These are phyloP conservation scores for Synanthedon formicaeformis DNA, from an alignment of 2,888 invertebrate genomes.

Conservation along the genomic window DNA sequence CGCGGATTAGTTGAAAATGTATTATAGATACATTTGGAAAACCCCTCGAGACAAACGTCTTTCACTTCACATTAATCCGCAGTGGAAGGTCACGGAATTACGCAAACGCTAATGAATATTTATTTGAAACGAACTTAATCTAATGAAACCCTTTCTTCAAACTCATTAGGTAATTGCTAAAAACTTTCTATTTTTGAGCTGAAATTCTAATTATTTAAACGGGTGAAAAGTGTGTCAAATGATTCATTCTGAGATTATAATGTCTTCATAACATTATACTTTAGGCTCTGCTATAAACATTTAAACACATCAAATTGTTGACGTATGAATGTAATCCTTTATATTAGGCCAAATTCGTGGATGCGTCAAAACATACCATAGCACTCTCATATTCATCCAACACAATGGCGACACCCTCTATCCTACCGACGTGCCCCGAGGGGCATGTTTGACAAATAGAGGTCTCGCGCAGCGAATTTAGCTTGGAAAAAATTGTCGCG, in stretches of 20 bases:
- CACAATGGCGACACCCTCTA: slow-evolving; percentile 23
- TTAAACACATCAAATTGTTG: not conserved
- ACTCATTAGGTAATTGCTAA: not conserved
- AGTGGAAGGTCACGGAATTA: not conserved
- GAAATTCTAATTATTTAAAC: not conserved
- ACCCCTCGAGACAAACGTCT: not conserved
- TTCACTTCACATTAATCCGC: not conserved
- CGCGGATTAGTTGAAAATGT: no score
- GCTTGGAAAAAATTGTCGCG: slow-evolving; percentile 49
- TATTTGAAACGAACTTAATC: not conserved
- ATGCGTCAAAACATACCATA: slow-evolving; percentile 15
- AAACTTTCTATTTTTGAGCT: not conserved
- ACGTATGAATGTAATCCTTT: not conserved
- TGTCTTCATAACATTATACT: no score
- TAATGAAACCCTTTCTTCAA: not conserved
- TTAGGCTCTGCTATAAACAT: no score
- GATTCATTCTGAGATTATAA: no score
- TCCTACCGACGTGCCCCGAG: slow-evolving; percentile 20
- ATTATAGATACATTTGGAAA: no score
- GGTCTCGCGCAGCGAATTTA: slow-evolving; percentile 53
- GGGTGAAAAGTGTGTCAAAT: no score
- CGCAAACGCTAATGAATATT: not conserved
- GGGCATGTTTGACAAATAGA: slow-evolving; percentile 58
- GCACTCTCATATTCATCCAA: slow-evolving; percentile 23
- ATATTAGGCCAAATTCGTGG: slow-evolving; percentile 20